Evolutionary conservation across 2,888 invertebrate genomes (phyloP).

Genomic region (Aporophyla nigra): DNA sequence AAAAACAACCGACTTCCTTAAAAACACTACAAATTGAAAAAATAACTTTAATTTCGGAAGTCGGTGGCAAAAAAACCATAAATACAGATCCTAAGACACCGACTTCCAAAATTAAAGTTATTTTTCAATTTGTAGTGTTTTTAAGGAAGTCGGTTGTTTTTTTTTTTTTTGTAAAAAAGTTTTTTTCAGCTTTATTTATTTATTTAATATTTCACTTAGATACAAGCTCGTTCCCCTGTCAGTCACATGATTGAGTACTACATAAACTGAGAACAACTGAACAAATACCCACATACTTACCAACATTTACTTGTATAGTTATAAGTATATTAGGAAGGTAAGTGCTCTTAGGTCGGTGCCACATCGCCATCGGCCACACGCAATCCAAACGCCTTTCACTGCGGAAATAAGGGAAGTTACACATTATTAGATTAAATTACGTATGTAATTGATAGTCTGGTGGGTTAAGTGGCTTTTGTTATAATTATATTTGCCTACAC

Average conservation of each 20-base stretch:
- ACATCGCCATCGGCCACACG: conserved; percentile 24
- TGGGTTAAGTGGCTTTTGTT: conserved; percentile 18
- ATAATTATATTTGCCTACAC: background rate
- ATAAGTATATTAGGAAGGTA: background rate
- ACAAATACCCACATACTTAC: background rate
- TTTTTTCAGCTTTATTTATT: too few species aligned
- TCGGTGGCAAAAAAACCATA: too few species aligned
- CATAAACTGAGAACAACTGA: conserved; percentile 8
- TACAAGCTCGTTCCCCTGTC: conserved; percentile 18
- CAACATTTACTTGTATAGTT: background rate
- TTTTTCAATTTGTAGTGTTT: too few species aligned
- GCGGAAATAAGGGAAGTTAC: conserved; percentile 47
- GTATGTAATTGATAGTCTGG: conserved; percentile 46
- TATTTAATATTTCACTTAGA: background rate
- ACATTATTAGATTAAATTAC: conserved; percentile 40
- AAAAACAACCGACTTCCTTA: too few species aligned
- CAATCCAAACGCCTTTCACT: conserved; percentile 57
- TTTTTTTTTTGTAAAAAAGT: too few species aligned
- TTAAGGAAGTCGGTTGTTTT: too few species aligned
- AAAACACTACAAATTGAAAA: too few species aligned
- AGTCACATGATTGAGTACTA: conserved; percentile 22
- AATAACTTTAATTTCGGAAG: too few species aligned
- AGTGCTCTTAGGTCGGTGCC: background rate
- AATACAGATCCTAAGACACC: too few species aligned
- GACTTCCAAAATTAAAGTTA: too few species aligned